Base-by-base conservation (phyloP, 2,888 invertebrate genomes). In the Biston betularia region DNA sequence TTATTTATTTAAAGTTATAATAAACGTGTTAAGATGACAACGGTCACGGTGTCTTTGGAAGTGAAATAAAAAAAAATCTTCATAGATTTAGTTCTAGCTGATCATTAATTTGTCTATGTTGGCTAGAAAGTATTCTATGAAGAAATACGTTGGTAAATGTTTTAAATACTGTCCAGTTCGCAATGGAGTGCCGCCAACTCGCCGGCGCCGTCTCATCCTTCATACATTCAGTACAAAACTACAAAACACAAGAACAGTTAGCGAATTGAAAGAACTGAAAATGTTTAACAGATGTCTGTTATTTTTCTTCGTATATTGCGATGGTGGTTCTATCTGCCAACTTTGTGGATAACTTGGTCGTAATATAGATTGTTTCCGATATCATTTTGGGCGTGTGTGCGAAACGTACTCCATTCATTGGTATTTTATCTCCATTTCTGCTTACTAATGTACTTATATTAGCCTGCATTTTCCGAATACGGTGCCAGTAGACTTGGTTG, bases 111-210 rank as follows among this genome's bases (percentile, higher is more conserved):
- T n/a, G n/a, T n/a, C n/a, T n/a, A n/a, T n/a, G n/a, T n/a, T n/a
- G n/a, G n/a, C n/a, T n/a, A n/a, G n/a, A n/a, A n/a, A n/a, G n/a
- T n/a, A n/a, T n/a, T n/a, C n/a, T n/a, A n/a, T n/a, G n/a, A n/a
- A n/a, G n/a, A n/a, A n/a, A n/a, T n/a, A n/a, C n/a, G n/a, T n/a
- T n/a, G n/a, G 35, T 35, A 35, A 7, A 7, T 35, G 7, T 48
- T 48, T 10, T 24, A 11, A 9, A 48, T 48, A 48, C 11, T 50
- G 50, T 50, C 50, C 50, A 50, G 1, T 50, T 35, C 9, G 50
- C 34, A 14, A 34, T 50, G 50, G 50, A 50, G 12, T 35, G 8
- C n/a, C 34, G 50, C 50, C 50, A 50, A 50, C 34, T 34, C 50
- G 50, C 48, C 9, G 35, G 35, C 35, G 50, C n/a, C 34, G 33